Conservation (phyloP, 1,140 invertebrate genomes). For the Pseudomyrmex cubaensis region DNA sequence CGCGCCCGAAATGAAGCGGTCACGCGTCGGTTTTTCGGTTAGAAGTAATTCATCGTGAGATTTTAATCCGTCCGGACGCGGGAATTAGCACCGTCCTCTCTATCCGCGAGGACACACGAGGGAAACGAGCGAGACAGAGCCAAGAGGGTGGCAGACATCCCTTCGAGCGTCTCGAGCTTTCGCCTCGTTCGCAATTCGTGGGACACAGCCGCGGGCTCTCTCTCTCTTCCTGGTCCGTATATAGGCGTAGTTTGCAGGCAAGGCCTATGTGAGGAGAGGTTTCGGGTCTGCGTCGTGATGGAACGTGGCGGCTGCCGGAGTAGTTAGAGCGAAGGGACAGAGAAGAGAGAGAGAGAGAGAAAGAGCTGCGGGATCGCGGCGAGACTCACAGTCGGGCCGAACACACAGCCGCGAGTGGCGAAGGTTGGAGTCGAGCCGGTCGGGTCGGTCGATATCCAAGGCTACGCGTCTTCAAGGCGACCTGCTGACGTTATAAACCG, state of each 20-base stretch:
- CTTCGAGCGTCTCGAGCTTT: conserved; percentile 27
- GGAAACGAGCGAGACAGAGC: neutral
- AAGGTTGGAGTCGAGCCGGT: conserved; percentile 62
- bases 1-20: neutral
- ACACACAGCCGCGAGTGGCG: conserved; percentile 43
- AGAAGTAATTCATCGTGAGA: conserved; percentile 24
- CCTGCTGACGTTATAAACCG: conserved; percentile 55
- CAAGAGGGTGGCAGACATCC: conserved; percentile 2
- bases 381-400: conserved; percentile 47
- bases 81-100: conserved; percentile 10
- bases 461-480: conserved; percentile 74
- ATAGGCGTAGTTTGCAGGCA: conserved; percentile 6
- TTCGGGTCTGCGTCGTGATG: conserved; percentile 27
- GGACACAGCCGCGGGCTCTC: conserved; percentile 21
- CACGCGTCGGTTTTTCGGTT: neutral
- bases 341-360: conserved; percentile 2
- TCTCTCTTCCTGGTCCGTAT: no score
- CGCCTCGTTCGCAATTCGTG: conserved; percentile 42
- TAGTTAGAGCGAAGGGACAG: conserved; percentile 10
- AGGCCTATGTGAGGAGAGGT: conserved; percentile 17
- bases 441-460: conserved; percentile 63
- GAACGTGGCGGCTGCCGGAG: neutral
- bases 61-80: conserved; percentile 13
- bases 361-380: conserved; percentile 45
- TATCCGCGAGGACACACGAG: neutral